Conservation (phyloP, 2,797 vertebrate species). For the Sparus aurata region DNA sequence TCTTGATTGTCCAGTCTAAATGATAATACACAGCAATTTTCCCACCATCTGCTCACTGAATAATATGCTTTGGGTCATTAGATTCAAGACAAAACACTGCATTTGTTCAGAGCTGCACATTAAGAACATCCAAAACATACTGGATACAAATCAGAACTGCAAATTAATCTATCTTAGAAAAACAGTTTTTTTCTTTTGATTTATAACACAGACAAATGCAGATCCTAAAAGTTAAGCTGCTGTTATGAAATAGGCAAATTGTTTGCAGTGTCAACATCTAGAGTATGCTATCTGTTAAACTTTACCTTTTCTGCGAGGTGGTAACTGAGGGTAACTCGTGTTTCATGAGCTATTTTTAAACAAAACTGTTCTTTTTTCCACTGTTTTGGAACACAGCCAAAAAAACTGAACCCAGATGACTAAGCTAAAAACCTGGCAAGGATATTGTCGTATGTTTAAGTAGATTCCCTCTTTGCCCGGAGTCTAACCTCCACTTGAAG, state of each 20-base stretch:
- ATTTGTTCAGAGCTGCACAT: background rate
- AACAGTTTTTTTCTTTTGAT: background rate
- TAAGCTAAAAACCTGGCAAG: constrained; percentile 17
- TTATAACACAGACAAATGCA: constrained; percentile 14
- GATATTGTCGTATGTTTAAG: constrained; percentile 50
- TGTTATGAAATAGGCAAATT: background rate
- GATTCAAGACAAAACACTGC: background rate
- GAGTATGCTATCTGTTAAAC: background rate
- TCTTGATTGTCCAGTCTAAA: constrained; percentile 8
- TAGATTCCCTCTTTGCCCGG: constrained; percentile 63
- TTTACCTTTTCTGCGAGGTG: background rate
- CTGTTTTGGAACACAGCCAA: constrained; percentile 37
- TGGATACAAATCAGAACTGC: constrained; percentile 7
- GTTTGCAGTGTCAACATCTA: constrained; percentile 1
- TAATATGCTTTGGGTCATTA: constrained; percentile 9
- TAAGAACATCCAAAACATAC: background rate
- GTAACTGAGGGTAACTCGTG: background rate
- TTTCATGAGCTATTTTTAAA: constrained; percentile 42
- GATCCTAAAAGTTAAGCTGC: background rate
- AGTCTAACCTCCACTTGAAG: constrained; percentile 74
- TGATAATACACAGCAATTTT: constrained; percentile 4
- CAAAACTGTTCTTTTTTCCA: background rate
- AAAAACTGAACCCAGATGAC: constrained; percentile 21
- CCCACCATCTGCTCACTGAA: constrained; percentile 5
- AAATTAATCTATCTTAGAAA: constrained; percentile 1